Percentiles rank a stretch among this genome's conserved stretches.
Evolutionary conservation across 2,888 invertebrate genomes (phyloP).

Genomic region (Exephanes ischioxanthus): DNA sequence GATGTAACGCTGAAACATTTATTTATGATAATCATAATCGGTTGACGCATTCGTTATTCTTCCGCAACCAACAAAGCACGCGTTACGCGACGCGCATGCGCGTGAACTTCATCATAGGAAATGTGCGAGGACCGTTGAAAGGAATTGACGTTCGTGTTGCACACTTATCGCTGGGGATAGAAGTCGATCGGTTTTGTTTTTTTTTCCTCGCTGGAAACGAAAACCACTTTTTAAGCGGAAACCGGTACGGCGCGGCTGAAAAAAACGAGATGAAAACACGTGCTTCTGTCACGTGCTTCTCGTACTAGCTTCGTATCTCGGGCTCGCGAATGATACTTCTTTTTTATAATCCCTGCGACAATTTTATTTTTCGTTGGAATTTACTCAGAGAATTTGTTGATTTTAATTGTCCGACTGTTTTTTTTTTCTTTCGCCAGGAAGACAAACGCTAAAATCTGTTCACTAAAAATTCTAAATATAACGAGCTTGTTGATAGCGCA

Average conservation of each 20-base stretch:
- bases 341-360: background rate
- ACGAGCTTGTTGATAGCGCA: too few species aligned
- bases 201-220: background rate
- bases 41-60: background rate
- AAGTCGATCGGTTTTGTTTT: background rate
- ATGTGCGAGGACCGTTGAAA: background rate
- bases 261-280: background rate
- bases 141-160: background rate
- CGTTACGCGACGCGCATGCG: background rate
- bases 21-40: constrained; percentile 42
- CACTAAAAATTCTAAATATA: background rate
- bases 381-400: background rate
- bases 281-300: background rate
- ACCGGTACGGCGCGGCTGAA: background rate
- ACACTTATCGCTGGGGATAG: background rate
- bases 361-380: background rate
- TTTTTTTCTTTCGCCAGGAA: background rate
- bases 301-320: background rate
- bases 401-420: background rate
- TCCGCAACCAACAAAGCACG: background rate
- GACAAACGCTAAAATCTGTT: background rate
- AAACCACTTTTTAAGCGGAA: background rate
- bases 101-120: background rate
- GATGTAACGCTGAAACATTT: constrained; percentile 13
- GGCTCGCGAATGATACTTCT: background rate